Percentiles rank a stretch among this genome's conserved stretches.
phyloP scores from a whole-genome alignment of 37 sponge, comb jelly and placozoan species.

The Haliclona indistincta region DNA sequence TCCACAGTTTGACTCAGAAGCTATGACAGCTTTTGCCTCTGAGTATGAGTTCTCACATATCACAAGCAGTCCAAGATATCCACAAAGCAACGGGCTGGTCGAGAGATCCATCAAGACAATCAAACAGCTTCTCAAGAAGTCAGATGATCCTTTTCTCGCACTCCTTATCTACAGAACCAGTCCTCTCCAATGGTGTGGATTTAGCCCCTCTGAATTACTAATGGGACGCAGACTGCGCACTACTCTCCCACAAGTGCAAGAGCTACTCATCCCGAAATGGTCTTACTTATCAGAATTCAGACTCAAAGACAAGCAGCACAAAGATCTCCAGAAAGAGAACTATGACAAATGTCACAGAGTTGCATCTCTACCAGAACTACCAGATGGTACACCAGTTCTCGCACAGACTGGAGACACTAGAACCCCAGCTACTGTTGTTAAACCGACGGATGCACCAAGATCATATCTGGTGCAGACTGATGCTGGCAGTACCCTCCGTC shows the following conservation, averaged over 20 bases:
- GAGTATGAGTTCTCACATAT: constrained; percentile 32
- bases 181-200: too few relatives aligned
- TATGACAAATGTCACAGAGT: constrained; percentile 30
- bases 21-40: constrained; percentile 38
- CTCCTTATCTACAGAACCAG: constrained; percentile 51
- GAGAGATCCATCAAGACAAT: constrained; percentile 49
- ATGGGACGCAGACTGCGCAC: constrained; percentile 33
- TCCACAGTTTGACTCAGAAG: constrained; percentile 44
- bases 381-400: constrained; percentile 6
- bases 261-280: constrained; percentile 12
- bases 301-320: constrained; percentile 4
- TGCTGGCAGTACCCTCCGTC: background rate
- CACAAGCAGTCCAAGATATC: constrained; percentile 54
- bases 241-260: background rate
- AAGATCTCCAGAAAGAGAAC: constrained; percentile 28
- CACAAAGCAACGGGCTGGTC: constrained; percentile 60
- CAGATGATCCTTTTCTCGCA: constrained; percentile 26
- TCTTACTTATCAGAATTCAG: constrained; percentile 8
- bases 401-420: background rate
- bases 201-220: constrained; percentile 45
- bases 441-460: constrained; percentile 1
- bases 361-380: background rate
- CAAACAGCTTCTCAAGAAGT: constrained; percentile 14
- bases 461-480: constrained; percentile 29
- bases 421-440: background rate